These are phyloP conservation scores for Xestobium rufovillosum DNA, from an alignment of 2,888 invertebrate genomes.

Conservation along the genomic window DNA sequence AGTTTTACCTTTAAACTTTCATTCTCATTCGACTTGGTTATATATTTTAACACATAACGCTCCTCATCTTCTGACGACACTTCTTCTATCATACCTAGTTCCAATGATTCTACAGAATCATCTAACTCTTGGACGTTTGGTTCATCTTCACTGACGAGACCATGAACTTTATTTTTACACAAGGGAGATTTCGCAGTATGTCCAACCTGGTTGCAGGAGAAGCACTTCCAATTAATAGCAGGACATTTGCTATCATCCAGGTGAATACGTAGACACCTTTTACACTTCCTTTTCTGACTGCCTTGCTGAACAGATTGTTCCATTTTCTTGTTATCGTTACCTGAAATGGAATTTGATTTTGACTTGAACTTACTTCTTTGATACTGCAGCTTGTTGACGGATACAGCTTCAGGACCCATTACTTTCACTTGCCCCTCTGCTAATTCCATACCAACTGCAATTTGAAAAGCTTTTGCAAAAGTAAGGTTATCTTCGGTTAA, in stretches of 20 bases:
- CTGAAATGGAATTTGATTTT: background rate
- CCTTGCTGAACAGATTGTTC: background rate
- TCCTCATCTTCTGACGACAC: background rate
- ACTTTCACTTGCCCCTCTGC: slow-evolving; percentile 13
- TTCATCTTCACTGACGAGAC: too few relatives aligned
- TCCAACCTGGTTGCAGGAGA: slow-evolving; percentile 5
- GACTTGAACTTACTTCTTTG: slow-evolving; percentile 1
- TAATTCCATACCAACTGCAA: slow-evolving; percentile 13
- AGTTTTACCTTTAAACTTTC: slow-evolving; percentile 4
- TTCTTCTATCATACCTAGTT: background rate
- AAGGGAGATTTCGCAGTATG: slow-evolving; percentile 16
- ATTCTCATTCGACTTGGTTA: too few relatives aligned
- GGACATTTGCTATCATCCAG: slow-evolving; percentile 6
- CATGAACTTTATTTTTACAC: slow-evolving; percentile 8
- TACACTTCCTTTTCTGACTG: background rate
- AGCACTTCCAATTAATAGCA: slow-evolving; percentile 13
- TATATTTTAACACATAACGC: too few relatives aligned
- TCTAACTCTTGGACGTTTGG: background rate
- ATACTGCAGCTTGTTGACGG: background rate
- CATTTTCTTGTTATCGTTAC: too few relatives aligned
- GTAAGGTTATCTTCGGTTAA: slow-evolving; percentile 15
- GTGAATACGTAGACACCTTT: slow-evolving; percentile 1
- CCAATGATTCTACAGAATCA: background rate
- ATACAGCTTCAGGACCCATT: slow-evolving; percentile 9
- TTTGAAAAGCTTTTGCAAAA: slow-evolving; percentile 8